Evolutionary conservation across 2,888 invertebrate genomes (phyloP).

Genomic region (Pollenia angustigena): DNA sequence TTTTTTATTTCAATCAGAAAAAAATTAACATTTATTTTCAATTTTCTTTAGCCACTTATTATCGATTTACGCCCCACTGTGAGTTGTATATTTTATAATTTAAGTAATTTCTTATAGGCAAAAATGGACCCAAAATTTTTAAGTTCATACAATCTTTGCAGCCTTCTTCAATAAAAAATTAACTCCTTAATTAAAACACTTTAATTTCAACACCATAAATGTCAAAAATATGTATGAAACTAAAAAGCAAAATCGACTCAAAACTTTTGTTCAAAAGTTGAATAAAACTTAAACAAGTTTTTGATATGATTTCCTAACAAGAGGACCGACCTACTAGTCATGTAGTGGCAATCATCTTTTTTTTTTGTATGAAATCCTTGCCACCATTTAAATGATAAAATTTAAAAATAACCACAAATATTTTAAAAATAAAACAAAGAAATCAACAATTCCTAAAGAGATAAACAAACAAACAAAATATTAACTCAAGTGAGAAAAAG

Average conservation of each 20-base stretch:
- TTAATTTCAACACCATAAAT: neutral
- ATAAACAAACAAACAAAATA: slow-evolving; percentile 17
- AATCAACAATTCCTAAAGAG: slow-evolving; percentile 40
- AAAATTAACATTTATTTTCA: no score
- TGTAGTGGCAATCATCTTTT: slow-evolving; percentile 16
- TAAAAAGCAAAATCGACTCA: neutral
- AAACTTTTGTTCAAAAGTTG: slow-evolving; percentile 16
- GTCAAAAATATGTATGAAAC: neutral
- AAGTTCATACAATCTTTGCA: no score
- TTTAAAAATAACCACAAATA: slow-evolving; percentile 1
- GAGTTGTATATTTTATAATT: neutral
- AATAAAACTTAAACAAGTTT: slow-evolving; percentile 36
- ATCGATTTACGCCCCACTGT: no score
- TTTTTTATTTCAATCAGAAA: no score
- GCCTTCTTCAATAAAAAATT: neutral
- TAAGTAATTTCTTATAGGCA: neutral
- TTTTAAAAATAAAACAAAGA: neutral
- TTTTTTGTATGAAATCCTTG: slow-evolving; percentile 19
- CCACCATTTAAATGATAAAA: slow-evolving; percentile 11
- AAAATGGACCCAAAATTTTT: neutral
- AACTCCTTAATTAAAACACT: neutral
- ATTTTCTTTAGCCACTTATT: no score
- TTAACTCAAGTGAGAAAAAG: slow-evolving; percentile 60
- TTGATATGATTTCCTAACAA: neutral
- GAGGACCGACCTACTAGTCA: neutral